These are phyloP conservation scores for Amphiprion percula DNA, from an alignment of 2,113 vertebrate genomes.

Conservation along the genomic window DNA sequence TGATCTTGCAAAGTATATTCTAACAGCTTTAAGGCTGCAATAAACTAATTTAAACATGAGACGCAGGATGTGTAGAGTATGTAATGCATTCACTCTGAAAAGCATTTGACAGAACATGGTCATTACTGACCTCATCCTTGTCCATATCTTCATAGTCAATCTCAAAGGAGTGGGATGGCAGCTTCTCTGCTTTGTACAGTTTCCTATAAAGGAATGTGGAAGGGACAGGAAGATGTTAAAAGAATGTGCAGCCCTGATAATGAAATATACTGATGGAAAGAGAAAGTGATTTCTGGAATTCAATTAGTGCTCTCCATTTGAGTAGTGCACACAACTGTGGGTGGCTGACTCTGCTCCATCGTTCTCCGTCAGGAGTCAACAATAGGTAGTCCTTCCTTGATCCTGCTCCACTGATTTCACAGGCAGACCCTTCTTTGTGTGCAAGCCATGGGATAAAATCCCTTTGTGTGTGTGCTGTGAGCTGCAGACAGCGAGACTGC, in stretches of 20 bases:
- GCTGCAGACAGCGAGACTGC: constrained; percentile 60
- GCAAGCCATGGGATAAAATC: constrained; percentile 37
- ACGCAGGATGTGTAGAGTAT: constrained; percentile 23
- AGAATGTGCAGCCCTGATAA: constrained; percentile 16
- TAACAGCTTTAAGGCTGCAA: constrained; percentile 41
- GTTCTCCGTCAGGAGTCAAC: constrained; percentile 61
- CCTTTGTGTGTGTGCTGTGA: constrained; percentile 63
- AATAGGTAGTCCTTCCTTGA: constrained; percentile 51
- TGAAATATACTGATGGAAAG: constrained; percentile 23
- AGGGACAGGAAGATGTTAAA: constrained; percentile 8
- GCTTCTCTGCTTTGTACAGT: constrained; percentile 92
- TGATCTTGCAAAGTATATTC: constrained; percentile 48
- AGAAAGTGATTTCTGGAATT: constrained; percentile 35
- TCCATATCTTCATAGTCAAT: constrained; percentile 97
- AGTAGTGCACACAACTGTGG: constrained; percentile 25
- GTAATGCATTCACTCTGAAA: constrained; percentile 55
- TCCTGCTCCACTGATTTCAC: constrained; percentile 60
- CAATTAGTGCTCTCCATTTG: constrained; percentile 40
- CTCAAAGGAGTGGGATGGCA: constrained; percentile 97
- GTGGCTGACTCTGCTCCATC: constrained; percentile 54
- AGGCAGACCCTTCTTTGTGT: constrained; percentile 57
- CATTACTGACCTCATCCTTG: constrained; percentile 94
- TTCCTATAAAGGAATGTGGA: constrained; percentile 80
- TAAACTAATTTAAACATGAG: constrained; percentile 61
- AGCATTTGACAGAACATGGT: constrained; percentile 47